Conservation (phyloP, 2,113 vertebrate species). For the Trinectes maculatus region DNA sequence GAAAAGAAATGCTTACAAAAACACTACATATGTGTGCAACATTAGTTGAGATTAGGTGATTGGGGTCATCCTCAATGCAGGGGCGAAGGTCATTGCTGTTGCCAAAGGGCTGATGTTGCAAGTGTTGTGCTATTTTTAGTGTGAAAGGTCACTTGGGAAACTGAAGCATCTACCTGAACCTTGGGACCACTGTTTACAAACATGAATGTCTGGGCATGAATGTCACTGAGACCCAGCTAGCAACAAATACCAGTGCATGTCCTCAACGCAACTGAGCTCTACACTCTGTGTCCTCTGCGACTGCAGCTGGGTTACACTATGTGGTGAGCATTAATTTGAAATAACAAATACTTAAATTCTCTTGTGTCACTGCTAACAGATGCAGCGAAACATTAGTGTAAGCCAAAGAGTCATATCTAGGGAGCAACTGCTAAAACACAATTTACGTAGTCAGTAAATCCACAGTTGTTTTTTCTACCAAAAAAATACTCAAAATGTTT, state of each 20-base stretch:
- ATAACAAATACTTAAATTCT: too few species aligned
- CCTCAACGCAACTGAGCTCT: neutral
- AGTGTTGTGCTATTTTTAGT: conserved; percentile 53
- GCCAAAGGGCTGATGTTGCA: conserved; percentile 21
- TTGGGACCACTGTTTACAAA: conserved; percentile 44
- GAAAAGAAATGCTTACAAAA: neutral
- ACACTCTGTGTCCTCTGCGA: neutral
- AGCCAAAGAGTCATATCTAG: too few species aligned
- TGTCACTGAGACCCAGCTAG: conserved; percentile 6
- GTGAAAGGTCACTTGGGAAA: conserved; percentile 17
- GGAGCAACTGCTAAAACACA: too few species aligned
- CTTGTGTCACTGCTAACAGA: neutral
- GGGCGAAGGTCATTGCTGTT: conserved; percentile 27
- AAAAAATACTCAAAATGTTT: too few species aligned
- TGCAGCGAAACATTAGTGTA: neutral
- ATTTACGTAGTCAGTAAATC: too few species aligned
- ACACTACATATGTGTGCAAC: neutral
- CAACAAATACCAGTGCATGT: conserved; percentile 4
- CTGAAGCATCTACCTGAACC: neutral
- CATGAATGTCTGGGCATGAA: neutral
- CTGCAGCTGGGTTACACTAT: conserved; percentile 1
- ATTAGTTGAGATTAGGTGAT: neutral
- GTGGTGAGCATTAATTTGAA: too few species aligned
- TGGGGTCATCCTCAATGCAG: conserved; percentile 2
- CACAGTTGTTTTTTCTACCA: too few species aligned